Evolutionary conservation across 2,113 vertebrate genomes (phyloP), one percentile per base, ranked within the genome.

Genomic region (Callionymus lyra): DNA sequence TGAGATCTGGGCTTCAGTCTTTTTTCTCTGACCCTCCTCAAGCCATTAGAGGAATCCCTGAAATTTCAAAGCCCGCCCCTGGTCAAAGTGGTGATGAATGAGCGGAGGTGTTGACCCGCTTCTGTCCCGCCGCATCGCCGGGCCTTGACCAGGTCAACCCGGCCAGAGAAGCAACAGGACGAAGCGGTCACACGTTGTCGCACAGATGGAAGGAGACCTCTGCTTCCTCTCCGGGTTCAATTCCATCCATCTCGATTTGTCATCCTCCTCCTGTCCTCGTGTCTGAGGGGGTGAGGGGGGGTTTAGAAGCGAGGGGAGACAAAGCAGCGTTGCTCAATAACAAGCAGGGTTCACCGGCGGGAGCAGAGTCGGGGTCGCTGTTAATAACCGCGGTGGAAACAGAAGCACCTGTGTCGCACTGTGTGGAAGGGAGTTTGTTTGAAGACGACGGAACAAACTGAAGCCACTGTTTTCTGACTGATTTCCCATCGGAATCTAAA

Each of bases 171-270:
- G 50, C 49, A 59, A 72, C 65, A 59, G 72, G 64, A 68, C 56
- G 47, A 47, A 53, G 41, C 45, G 18, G 61, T 76, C 67, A 44
- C 65, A 69, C 46, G 12, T 65, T 69, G 53, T 47, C 45, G 10
- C 63, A 63, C 82, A 85, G 81, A 83, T 83, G 82, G 74, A 71
- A 48, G 34, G 46, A 72, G 79, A 81, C 82, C 80, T 66, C 71
- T 64, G 68, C 42, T 72, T 77, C 76, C 74, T 78, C 44, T 69
- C 52, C 19, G 18, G 47, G 56, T 44, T 34, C 59, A 53, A 53
- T 38, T 53, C 47, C 55, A 49, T 72, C 70, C 32, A 48, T 65
- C 45, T 64, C 47, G 31, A 34, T 41, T 42, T 65, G 47, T 53
- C 53, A 47, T 31, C 50, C 50, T 44, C n/a, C n/a, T n/a, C n/a